A percentile compares a stretch with the other conserved stretches of the same genome.
Conservation (phyloP, 1,140 invertebrate genomes). For the Diabrotica virgifera region DNA sequence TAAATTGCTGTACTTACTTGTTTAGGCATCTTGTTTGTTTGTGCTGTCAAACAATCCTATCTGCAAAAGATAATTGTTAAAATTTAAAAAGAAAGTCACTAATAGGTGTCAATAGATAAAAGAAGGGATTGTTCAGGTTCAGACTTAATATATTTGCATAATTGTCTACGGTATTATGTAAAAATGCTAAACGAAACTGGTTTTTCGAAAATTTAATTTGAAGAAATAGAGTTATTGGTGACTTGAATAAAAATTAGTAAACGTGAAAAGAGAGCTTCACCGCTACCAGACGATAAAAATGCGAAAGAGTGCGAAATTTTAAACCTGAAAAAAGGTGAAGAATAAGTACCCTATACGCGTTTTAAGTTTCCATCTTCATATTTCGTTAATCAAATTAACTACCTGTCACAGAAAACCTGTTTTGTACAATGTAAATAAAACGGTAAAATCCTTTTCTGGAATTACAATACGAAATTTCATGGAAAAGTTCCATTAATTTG, state of each 20-base stretch:
- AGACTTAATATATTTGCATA: neutral
- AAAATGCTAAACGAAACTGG: neutral
- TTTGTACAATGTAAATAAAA: neutral
- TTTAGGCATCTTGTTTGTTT: slow-evolving; percentile 6
- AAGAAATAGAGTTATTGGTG: neutral
- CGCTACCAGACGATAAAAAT: no score
- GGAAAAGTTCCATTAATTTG: neutral
- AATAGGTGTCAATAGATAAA: no score
- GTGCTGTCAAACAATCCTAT: neutral
- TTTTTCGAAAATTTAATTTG: neutral
- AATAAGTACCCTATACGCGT: no score
- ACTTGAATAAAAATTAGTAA: neutral
- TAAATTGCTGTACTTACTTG: slow-evolving; percentile 6
- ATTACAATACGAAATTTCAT: neutral
- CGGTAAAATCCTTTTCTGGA: neutral
- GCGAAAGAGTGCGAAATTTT: no score
- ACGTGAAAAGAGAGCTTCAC: neutral
- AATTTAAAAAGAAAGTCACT: neutral
- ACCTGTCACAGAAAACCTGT: slow-evolving; percentile 1
- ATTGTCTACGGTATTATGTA: neutral
- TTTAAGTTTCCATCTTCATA: no score
- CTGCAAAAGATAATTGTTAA: neutral
- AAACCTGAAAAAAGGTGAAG: no score
- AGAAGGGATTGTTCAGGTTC: neutral
- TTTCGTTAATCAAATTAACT: neutral